These are phyloP conservation scores for Asobara japonica DNA, from an alignment of 1,140 invertebrate species.

Conservation along the genomic window DNA sequence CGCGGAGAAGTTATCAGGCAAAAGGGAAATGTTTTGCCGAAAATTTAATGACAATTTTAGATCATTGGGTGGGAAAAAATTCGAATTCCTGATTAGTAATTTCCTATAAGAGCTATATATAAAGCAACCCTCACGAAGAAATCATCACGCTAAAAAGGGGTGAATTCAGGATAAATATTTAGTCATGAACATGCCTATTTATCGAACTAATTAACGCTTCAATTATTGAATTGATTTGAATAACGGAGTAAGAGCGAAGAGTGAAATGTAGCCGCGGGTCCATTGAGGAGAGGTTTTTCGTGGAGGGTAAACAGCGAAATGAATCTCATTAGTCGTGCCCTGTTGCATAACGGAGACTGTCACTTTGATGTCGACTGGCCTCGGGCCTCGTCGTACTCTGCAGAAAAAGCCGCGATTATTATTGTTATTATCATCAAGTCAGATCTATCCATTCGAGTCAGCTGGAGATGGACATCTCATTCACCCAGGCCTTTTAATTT, in stretches of 20 bases:
- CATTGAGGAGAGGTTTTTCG: slow-evolving; percentile 5
- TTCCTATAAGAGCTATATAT: too few relatives aligned
- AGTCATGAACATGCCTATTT: not conserved
- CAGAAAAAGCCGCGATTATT: slow-evolving; percentile 23
- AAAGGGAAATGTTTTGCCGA: too few relatives aligned
- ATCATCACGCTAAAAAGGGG: not conserved
- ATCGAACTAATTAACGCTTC: slow-evolving; percentile 6
- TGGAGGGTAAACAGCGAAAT: slow-evolving; percentile 58
- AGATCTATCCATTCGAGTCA: too few relatives aligned
- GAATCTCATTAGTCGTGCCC: slow-evolving; percentile 65
- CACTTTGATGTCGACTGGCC: slow-evolving; percentile 65
- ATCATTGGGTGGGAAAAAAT: too few relatives aligned
- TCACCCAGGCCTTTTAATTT: too few relatives aligned
- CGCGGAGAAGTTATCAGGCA: not conserved
- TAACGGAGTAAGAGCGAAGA: not conserved
- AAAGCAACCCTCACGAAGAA: too few relatives aligned
- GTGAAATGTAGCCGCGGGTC: slow-evolving; percentile 4
- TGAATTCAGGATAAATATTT: not conserved
- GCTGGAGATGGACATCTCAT: too few relatives aligned
- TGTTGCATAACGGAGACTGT: slow-evolving; percentile 55
- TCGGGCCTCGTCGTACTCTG: slow-evolving; percentile 46
- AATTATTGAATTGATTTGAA: slow-evolving; percentile 16
- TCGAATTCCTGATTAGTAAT: too few relatives aligned
- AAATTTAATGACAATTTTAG: too few relatives aligned
- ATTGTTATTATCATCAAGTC: slow-evolving; percentile 29